Percentiles rank a stretch among this genome's conserved stretches.
phyloP scores from a whole-genome alignment of 2,888 invertebrate species.

The Crocallis elinguaria region DNA sequence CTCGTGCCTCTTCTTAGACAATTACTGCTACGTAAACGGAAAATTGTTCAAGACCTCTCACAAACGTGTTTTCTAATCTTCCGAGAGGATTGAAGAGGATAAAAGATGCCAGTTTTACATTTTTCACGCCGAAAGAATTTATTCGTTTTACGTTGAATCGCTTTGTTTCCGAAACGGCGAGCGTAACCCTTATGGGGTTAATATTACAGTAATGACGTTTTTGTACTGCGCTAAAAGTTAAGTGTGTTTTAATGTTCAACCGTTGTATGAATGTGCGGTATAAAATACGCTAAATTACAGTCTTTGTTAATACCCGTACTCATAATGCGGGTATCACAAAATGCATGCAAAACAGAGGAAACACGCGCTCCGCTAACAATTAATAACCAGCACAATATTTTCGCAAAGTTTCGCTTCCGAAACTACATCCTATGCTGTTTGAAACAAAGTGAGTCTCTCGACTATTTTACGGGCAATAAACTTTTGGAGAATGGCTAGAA shows the following conservation, averaged over 20 bases:
- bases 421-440: conserved; percentile 63
- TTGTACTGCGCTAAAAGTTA: conserved; percentile 44
- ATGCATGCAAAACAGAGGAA: conserved; percentile 53
- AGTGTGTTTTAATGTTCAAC: conserved; percentile 44
- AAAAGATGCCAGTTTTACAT: conserved; percentile 58
- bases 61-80: conserved; percentile 80
- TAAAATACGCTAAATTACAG: conserved; percentile 48
- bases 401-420: conserved; percentile 68
- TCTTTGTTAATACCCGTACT: conserved; percentile 42
- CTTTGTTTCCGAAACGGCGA: conserved; percentile 45
- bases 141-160: conserved; percentile 45
- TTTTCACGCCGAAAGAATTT: conserved; percentile 57
- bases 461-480: conserved; percentile 73
- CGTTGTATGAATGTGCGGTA: conserved; percentile 41
- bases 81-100: conserved; percentile 57
- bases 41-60: conserved; percentile 75
- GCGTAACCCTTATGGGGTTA: conserved; percentile 48
- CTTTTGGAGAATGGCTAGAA: conserved; percentile 51
- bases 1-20: conserved; percentile 76
- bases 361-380: conserved; percentile 60
- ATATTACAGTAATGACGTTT: conserved; percentile 48
- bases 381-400: conserved; percentile 75
- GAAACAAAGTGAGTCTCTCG: conserved; percentile 67
- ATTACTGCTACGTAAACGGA: conserved; percentile 82
- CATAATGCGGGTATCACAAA: conserved; percentile 44